Base-by-base conservation (phyloP, 2,888 invertebrate genomes). In the Ophion costatus region DNA sequence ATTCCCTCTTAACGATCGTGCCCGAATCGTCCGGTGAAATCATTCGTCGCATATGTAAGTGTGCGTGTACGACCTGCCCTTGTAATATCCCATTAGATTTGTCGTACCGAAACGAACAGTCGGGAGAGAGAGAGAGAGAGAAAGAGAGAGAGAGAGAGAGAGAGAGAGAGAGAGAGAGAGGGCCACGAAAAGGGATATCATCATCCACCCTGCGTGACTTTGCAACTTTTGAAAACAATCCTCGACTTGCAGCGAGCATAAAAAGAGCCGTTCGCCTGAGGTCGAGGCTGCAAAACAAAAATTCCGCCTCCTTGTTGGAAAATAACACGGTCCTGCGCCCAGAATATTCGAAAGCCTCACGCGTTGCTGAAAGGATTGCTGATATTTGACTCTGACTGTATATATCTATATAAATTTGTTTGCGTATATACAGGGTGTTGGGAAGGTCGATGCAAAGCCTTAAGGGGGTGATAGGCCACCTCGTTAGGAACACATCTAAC, bases 301-400 rank as follows among this genome's bases (percentile, higher is more conserved):
- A 76, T 77, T 14, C 33, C 24, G 24, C 71, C 51, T 2, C 64
- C 51, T 51, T 14, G 51, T 14, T 0, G 51, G 11, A 24, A 29
- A 45, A 76, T 76, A 73, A 71, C 76, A 61, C 33, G 22, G 56
- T 69, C 24, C 51, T 56, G 70, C 29, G 22, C 33, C 33, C 64
- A 63, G 81, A 84, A 63, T 75, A 80, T 45, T 70, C 56, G 61
- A 63, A 70, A 70, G 61, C 56, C 67, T 51, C 84, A 17, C 14
- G 51, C 14, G 78, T 85, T 86, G 87, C 86, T 85, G 84, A 87
- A 86, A 79, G 86, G 86, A 87, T 87, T 87, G 87, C 86, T 86
- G 17, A 3, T 51, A 51, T 51, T 51, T 51, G 14, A 17, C 17
- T 45, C 87, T 87, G 79, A 29, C 4, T 2, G 4, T 29, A 29